Base-by-base conservation (phyloP, 2,797 vertebrate genomes). In the Sebastes oblongus region DNA sequence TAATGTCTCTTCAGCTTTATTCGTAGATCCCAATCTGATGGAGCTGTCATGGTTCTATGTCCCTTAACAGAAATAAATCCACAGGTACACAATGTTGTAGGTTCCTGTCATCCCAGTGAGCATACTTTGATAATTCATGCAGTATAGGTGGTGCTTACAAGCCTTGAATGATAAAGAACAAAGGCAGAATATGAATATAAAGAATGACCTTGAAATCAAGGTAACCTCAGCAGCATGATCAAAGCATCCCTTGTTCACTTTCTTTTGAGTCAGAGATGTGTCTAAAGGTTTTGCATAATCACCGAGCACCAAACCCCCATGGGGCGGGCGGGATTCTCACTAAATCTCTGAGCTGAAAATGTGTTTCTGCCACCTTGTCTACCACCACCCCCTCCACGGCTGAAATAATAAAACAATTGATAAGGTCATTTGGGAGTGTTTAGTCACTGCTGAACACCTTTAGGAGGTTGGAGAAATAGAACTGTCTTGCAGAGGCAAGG, bases 381-480 rank as follows among this genome's bases (percentile, higher is more conserved):
- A 59, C 62, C 77, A 61, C 56, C 61, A 34, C 59, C 29, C 11
- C n/a, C 59, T 75, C 83, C 66, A 64, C 7, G 27, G 71, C 84
- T 88, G 81, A 89, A 91, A 92, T 90, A 91, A 91, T 92, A 86
- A 90, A 93, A 92, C 84, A 93, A 94, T 89, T 92, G 94, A 92
- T 93, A 89, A 92, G 93, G 92, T 93, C 86, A 83, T 92, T 90
- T 86, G 93, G 90, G 93, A 90, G 91, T 91, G 88, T 93, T 92
- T 94, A 93, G 93, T 94, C 92, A 92, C 85, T 80, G 89, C 88
- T 84, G 85, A 93, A 89, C 86, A 86, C 88, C 90, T 91, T 88
- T 81, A 84, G 89, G 84, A 85, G 88, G 83, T 76, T 54, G 82
- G 66, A 92, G 92, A 91, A 93, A 95, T 93, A 95, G 93, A 95